Evolutionary conservation across 2,113 vertebrate species (phyloP).

Genomic region (Trogon surrucura): DNA sequence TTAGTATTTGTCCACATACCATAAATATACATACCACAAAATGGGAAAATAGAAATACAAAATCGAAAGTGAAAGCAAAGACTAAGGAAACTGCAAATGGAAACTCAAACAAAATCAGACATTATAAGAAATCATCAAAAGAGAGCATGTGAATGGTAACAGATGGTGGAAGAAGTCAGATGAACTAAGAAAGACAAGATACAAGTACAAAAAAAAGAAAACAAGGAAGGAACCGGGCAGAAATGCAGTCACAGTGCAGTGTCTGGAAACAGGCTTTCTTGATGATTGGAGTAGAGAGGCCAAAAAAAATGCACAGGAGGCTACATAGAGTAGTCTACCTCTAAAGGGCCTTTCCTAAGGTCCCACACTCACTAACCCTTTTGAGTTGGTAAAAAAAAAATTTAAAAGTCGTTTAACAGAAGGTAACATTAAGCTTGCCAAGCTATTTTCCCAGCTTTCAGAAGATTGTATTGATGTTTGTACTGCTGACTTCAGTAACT

Average conservation of each 20-base stretch:
- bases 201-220: background rate
- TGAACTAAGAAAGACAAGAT: background rate
- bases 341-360: background rate
- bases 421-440: conserved; percentile 11
- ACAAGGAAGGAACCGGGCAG: background rate
- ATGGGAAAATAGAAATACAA: background rate
- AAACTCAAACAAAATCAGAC: background rate
- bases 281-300: background rate
- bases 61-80: background rate
- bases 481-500: background rate
- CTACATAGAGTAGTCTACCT: background rate
- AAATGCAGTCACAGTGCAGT: background rate
- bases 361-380: background rate
- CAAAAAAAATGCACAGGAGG: background rate
- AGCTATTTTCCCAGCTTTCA: conserved; percentile 21
- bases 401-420: conserved; percentile 1
- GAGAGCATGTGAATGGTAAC: background rate
- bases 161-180: background rate
- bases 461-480: background rate
- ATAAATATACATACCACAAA: background rate
- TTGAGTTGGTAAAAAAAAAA: background rate
- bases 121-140: background rate
- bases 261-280: background rate
- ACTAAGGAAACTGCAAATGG: background rate
- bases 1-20: background rate